Conservation (phyloP, 2,797 vertebrate genomes). For the Poeciliopsis turneri region DNA sequence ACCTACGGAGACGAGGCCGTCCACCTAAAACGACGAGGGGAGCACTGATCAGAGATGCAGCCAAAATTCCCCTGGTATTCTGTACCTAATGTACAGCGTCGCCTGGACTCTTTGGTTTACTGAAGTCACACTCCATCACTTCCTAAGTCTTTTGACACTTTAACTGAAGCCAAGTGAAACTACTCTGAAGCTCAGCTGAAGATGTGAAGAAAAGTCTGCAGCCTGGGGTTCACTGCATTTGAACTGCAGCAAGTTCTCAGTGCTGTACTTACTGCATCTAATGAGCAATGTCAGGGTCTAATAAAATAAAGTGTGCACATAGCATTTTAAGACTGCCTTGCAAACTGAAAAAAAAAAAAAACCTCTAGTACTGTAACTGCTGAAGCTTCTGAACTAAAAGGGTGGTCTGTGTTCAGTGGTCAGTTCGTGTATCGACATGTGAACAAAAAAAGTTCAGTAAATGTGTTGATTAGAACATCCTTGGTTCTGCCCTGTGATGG, state of each 20-base stretch:
- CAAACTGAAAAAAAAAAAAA: background rate
- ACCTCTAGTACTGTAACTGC: background rate
- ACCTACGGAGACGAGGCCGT: too few relatives aligned
- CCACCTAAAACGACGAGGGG: too few relatives aligned
- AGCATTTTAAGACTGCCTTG: background rate
- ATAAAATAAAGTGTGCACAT: constrained; percentile 12
- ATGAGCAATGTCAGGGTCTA: constrained; percentile 33
- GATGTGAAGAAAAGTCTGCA: constrained; percentile 8
- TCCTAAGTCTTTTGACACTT: background rate
- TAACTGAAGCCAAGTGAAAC: background rate
- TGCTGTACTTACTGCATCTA: constrained; percentile 41
- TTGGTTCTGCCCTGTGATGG: background rate
- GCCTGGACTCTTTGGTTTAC: background rate
- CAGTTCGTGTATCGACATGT: background rate
- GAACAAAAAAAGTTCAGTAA: background rate
- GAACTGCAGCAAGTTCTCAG: constrained; percentile 38
- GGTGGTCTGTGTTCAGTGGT: background rate
- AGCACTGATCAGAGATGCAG: too few relatives aligned
- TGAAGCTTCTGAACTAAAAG: background rate
- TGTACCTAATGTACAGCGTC: background rate
- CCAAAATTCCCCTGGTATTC: too few relatives aligned
- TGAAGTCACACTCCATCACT: background rate
- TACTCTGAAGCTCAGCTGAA: constrained; percentile 11
- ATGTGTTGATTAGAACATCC: background rate
- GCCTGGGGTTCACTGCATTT: constrained; percentile 6